Percentiles rank a stretch among this genome's conserved stretches.
phyloP scores from a whole-genome alignment of 1,140 invertebrate species.

The Psilanteris sp. region DNA sequence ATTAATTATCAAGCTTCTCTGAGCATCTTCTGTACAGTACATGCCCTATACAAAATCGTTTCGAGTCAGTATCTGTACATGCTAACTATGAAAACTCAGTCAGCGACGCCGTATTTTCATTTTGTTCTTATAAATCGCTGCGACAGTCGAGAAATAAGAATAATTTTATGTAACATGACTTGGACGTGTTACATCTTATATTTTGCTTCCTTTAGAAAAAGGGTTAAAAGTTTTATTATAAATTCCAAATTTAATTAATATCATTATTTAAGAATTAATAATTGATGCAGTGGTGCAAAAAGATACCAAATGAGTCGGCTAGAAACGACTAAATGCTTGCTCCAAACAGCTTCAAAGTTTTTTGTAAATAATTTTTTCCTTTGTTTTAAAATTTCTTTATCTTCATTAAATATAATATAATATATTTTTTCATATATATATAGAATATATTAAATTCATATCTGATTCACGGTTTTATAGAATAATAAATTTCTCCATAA shows the following conservation, averaged over 20 bases:
- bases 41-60: slow-evolving; percentile 63
- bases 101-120: slow-evolving; percentile 47
- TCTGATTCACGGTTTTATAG: slow-evolving; percentile 32
- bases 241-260: no score
- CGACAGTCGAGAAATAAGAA: slow-evolving; percentile 16
- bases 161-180: slow-evolving; percentile 4
- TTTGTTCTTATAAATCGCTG: slow-evolving; percentile 24
- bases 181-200: slow-evolving; percentile 17
- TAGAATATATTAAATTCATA: slow-evolving; percentile 42
- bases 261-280: not conserved
- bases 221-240: not conserved
- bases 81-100: slow-evolving; percentile 49
- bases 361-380: slow-evolving; percentile 15
- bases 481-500: slow-evolving; percentile 36
- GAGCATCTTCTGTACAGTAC: slow-evolving; percentile 57
- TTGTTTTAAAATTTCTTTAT: not conserved
- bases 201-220: not conserved
- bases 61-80: slow-evolving; percentile 39
- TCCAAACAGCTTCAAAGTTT: slow-evolving; percentile 3
- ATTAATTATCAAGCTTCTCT: slow-evolving; percentile 51
- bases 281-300: slow-evolving; percentile 19
- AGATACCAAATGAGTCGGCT: slow-evolving; percentile 5
- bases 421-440: slow-evolving; percentile 32
- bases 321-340: slow-evolving; percentile 34
- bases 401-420: slow-evolving; percentile 9